Evolutionary conservation across 2,888 invertebrate genomes (phyloP).

Genomic region (Acronicta leporina): DNA sequence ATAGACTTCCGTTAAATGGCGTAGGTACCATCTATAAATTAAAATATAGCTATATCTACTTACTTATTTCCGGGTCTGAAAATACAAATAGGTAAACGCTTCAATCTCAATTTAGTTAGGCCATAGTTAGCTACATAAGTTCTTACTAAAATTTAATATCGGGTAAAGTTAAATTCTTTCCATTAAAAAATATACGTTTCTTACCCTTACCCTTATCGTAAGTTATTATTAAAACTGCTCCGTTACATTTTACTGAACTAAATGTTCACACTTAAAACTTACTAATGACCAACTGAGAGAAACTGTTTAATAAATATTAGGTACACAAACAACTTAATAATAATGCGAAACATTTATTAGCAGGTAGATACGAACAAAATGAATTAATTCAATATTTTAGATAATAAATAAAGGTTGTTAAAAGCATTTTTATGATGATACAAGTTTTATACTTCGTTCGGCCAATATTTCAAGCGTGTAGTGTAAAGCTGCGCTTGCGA

Average conservation of each 20-base stretch:
- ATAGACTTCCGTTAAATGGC: constrained; percentile 48
- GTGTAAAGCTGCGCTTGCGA: constrained; percentile 71
- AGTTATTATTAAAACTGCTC: constrained; percentile 41
- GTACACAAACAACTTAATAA: constrained; percentile 50
- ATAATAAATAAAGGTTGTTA: constrained; percentile 81
- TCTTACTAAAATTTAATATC: too few species aligned
- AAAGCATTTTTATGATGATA: constrained; percentile 83
- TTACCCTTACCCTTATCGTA: constrained; percentile 32
- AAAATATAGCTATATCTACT: constrained; percentile 16
- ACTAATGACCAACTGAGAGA: constrained; percentile 42
- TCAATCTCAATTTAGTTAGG: too few species aligned
- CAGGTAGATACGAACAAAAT: constrained; percentile 62
- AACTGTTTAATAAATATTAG: constrained; percentile 29
- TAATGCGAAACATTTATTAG: constrained; percentile 60
- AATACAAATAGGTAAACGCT: not conserved
- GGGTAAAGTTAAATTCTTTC: too few species aligned
- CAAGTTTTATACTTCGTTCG: constrained; percentile 80
- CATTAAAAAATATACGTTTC: constrained; percentile 30
- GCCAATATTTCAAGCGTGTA: constrained; percentile 79
- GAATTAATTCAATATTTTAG: constrained; percentile 79
- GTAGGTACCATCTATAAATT: too few species aligned
- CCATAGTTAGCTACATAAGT: too few species aligned
- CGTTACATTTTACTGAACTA: constrained; percentile 43
- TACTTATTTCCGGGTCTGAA: constrained; percentile 3
- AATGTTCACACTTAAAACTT: constrained; percentile 44